These are phyloP conservation scores for Heliconius congener DNA, from an alignment of 1,140 invertebrate genomes.

Conservation along the genomic window DNA sequence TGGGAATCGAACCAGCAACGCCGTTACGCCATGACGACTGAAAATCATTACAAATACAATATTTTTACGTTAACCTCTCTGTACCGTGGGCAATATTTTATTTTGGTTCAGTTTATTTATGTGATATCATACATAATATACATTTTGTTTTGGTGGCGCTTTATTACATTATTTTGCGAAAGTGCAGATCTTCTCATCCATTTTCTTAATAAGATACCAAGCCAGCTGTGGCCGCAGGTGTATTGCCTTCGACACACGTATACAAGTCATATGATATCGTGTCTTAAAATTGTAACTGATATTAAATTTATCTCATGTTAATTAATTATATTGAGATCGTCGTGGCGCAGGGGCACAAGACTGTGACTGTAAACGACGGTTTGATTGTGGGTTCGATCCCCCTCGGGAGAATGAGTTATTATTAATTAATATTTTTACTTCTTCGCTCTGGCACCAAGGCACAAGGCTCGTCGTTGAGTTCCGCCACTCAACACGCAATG, in stretches of 20 bases:
- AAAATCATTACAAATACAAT: neutral
- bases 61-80: neutral
- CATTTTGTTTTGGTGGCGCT: neutral
- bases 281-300: neutral
- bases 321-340: too few species aligned
- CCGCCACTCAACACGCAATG: too few species aligned
- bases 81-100: neutral
- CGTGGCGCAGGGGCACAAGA: too few species aligned
- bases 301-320: neutral
- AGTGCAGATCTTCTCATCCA: conserved; percentile 9
- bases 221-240: neutral
- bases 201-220: conserved; percentile 6
- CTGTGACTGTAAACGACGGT: too few species aligned
- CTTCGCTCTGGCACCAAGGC: too few species aligned
- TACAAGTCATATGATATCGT: neutral
- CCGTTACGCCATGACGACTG: too few species aligned
- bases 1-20: too few species aligned
- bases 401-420: too few species aligned
- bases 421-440: too few species aligned
- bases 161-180: neutral
- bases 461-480: too few species aligned
- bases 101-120: neutral
- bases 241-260: neutral
- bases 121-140: neutral
- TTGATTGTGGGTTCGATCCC: too few species aligned